Evolutionary conservation across 2,797 vertebrate species (phyloP).

Genomic region (Monodelphis domestica): DNA sequence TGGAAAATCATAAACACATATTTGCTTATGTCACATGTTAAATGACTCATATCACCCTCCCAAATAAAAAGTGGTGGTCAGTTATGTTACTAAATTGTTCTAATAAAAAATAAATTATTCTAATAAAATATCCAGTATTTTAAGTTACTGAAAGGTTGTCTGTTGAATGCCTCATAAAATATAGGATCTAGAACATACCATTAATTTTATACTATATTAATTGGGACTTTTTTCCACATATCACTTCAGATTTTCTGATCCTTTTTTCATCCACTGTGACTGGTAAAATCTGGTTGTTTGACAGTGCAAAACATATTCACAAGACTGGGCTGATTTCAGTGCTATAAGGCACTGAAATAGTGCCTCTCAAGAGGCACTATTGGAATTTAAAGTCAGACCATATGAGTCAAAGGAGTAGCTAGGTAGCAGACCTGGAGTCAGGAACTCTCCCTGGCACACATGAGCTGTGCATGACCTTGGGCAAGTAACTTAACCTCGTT

Average conservation of each 20-base stretch:
- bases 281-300: conserved; percentile 17
- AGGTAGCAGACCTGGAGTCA: not conserved
- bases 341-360: too few species aligned
- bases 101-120: conserved; percentile 37
- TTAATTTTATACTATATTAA: conserved; percentile 8
- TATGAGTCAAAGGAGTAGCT: not conserved
- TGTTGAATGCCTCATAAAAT: conserved; percentile 8
- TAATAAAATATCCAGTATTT: not conserved
- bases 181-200: not conserved
- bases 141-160: conserved; percentile 5
- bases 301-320: not conserved
- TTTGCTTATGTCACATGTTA: conserved; percentile 10
- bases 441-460: too few species aligned
- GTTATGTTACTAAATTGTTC: conserved; percentile 31
- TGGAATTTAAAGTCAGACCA: not conserved
- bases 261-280: not conserved
- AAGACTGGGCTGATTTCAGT: not conserved
- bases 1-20: not conserved
- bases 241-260: conserved; percentile 11
- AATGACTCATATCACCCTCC: conserved; percentile 2
- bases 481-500: too few species aligned
- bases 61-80: not conserved
- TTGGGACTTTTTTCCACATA: not conserved
- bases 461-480: too few species aligned
- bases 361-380: not conserved